Base-by-base conservation (phyloP, 2,113 vertebrate species). In the Poeciliopsis occidentalis region DNA sequence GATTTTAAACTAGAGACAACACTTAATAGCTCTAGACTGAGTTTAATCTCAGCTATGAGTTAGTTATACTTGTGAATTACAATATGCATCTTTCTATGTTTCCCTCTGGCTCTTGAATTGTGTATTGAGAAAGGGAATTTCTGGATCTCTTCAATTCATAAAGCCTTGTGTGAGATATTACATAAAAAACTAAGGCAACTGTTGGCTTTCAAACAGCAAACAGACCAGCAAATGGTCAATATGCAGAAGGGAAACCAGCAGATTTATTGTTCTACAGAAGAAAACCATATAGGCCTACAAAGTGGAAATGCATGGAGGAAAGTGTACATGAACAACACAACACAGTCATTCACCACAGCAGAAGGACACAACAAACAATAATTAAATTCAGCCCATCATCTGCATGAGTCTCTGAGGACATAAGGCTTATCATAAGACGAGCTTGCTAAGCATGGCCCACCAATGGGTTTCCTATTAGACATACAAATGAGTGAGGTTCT, bases 381-480 rank as follows among this genome's bases (percentile, higher is more conserved):
- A 67, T 67, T 64, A 75, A 32, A 68, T 64, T 73, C 71, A 80
- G 85, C 75, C 67, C 74, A 79, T 81, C 71, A 73, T 87, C 80
- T 67, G 66, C 72, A 77, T 47, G 71, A 66, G 80, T 69, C 87
- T 88, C 80, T 76, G 81, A 84, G 71, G 82, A 19, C 79, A 84
- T 79, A 76, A 79, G 64, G 81, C 74, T 87, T 80, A 86, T 76
- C 83, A 79, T 83, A 68, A 81, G 62, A 75, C 41, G 75, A 81
- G 47, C 61, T 68, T 67, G 80, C 69, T n/a, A 24, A 31, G 67
- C 71, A 70, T 69, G 69, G 68, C 66, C 84, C 65, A 82, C 80
- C 51, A 54, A 63, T 83, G 66, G 79, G 73, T 89, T 84, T 91
- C 81, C 85, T 84, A 76, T 88, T 60, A 86, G 84, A 87, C 78